Percentiles rank a stretch among this genome's conserved stretches.
Evolutionary conservation across 2,888 invertebrate species (phyloP).

Genomic region (Erynnis tages): DNA sequence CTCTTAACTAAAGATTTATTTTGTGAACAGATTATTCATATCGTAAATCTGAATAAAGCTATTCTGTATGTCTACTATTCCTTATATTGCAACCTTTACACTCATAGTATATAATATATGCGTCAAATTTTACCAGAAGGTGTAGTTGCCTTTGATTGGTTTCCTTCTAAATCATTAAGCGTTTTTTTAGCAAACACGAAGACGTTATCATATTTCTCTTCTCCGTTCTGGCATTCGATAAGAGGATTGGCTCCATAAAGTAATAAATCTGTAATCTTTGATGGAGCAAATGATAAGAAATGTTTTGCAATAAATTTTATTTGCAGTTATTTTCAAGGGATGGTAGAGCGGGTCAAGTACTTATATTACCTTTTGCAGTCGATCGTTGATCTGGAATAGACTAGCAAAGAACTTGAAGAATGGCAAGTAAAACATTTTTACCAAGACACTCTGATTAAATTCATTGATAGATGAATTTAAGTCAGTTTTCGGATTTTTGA

Average conservation of each 20-base stretch:
- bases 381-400: too few relatives aligned
- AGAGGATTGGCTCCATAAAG: slow-evolving; percentile 65
- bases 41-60: not conserved
- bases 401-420: slow-evolving; percentile 49
- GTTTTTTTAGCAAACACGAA: slow-evolving; percentile 51
- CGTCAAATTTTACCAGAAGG: slow-evolving; percentile 25
- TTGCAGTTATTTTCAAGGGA: too few relatives aligned
- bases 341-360: too few relatives aligned
- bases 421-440: slow-evolving; percentile 56
- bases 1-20: too few relatives aligned
- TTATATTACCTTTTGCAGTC: slow-evolving; percentile 58
- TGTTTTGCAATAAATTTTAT: not conserved
- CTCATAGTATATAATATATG: too few relatives aligned
- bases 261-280: slow-evolving; percentile 56
- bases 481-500: slow-evolving; percentile 51
- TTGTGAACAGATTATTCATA: too few relatives aligned
- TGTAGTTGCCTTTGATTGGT: slow-evolving; percentile 26
- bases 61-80: too few relatives aligned
- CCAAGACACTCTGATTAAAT: slow-evolving; percentile 53
- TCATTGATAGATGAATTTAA: slow-evolving; percentile 60
- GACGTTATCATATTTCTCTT: slow-evolving; percentile 50
- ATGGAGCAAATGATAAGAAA: too few relatives aligned
- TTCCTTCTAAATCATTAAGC: slow-evolving; percentile 35
- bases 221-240: slow-evolving; percentile 49
- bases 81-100: too few relatives aligned